Evolutionary conservation across 2,113 vertebrate species (phyloP), one percentile per base, ranked within the genome.

Genomic region (Mohoua ochrocephala): DNA sequence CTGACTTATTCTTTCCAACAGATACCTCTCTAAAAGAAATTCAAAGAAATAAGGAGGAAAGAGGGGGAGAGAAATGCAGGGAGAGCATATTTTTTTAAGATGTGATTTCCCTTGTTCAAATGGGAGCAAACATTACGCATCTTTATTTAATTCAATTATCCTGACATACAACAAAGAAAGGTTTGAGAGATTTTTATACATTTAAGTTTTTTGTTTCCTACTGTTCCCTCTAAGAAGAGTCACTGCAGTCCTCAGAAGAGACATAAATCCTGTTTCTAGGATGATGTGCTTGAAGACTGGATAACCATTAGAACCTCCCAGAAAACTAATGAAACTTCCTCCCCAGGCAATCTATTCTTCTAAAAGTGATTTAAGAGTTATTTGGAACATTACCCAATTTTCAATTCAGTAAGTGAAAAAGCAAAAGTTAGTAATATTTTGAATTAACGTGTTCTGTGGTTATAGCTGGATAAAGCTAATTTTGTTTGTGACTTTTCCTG

Each of bases 121-220:
- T 59, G 27, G 18, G 6, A 82, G 28, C 49, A 82, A 75, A 65
- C 11, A 37, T 67, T 50, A 87, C 0, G 0, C 24, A 54, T 37
- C 18, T 23, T 24, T n/a, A 49, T 26, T 42, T 56, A 61, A 57
- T 33, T 37, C 15, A 57, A 28, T 56, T 52, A 60, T 41, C 17
- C 37, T 68, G 35, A 56, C 17, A 63, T 21, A 47, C 13, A 59
- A 39, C 5, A 83, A 30, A 39, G 14, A 44, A 76, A 60, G 3
- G 3, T 17, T 71, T 59, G 21, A 61, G 15, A 7, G 2, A 19
- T 60, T 47, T 76, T 60, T 42, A 10, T 37, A 63, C 9, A 39
- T 80, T 49, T 56, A 9, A 24, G 6, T 2, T 0, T 33, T 50
- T 45, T 49, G 3, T 24, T 0, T 6, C 20, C 33, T 53, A n/a